Base-by-base conservation (phyloP, 2,113 vertebrate genomes). In the Xenopus borealis region DNA sequence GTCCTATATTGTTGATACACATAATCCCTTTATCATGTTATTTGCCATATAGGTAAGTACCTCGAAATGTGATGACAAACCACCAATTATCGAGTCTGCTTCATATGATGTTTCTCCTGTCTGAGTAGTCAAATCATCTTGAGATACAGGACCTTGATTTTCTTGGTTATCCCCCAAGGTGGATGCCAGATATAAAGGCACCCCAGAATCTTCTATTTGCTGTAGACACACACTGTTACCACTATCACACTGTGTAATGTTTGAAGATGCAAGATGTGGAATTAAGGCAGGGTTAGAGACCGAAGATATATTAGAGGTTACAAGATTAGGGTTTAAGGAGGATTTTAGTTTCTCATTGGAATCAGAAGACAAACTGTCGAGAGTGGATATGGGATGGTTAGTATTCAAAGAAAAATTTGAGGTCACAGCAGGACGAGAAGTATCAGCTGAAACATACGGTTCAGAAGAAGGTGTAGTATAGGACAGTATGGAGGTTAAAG, bases 401-500 rank as follows among this genome's bases (percentile, higher is more conserved):
- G 58, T 5, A 9, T 61, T 19, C 9, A 61, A 61, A 18, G 58
- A 20, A 7, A 13, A 12, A 12, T 69, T 63, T 12, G 74, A 57
- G 50, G 67, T 27, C 4, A 69, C 23, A 3, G 58, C 17, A 17
- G 45, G n/a, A 63, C 20, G 9, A 14, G 66, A 18, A 47, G 10
- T 16, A 27, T 69, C 40, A 50, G 55, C 52, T 20, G 40, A 44
- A 14, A 61, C 23, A 75, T 13, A 45, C 12, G 63, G 17, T 45
- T 53, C 66, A 17, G 59, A 55, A 7, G 47, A n/a, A 40, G 23
- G 33, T 46, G 66, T 44, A 47, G 67, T 45, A 8, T 30, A 33
- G 47, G 66, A 68, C 55, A 71, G 11, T 50, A 62, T 75, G 53
- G 46, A 62, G 16, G 19, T 50, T 14, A 75, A 6, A 19, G 40